A percentile compares a stretch with the other conserved stretches of the same genome.
Evolutionary conservation across 2,797 vertebrate species (phyloP).

Genomic region (Spea hammondii): DNA sequence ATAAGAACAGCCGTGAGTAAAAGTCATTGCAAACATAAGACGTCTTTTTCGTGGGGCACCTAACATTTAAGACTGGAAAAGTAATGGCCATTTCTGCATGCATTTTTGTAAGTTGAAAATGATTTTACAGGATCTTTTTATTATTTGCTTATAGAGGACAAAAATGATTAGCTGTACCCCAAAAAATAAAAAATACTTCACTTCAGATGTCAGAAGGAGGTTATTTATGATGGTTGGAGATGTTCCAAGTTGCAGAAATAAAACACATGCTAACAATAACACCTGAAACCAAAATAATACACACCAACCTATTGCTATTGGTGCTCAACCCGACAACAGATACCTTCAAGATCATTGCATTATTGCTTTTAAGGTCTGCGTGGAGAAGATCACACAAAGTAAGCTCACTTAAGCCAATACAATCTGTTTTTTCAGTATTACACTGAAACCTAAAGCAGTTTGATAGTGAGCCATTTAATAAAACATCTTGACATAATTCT

Average conservation of each 20-base stretch:
- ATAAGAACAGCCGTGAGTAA: too few species aligned
- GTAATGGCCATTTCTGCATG: too few species aligned
- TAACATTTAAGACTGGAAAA: too few species aligned
- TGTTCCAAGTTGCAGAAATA: neutral
- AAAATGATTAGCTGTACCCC: too few species aligned
- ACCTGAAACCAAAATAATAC: neutral
- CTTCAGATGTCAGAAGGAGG: too few species aligned
- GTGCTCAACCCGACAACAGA: neutral
- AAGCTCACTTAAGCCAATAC: neutral
- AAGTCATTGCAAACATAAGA: too few species aligned
- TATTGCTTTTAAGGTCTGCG: neutral
- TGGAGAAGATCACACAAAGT: neutral
- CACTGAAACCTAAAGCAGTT: neutral
- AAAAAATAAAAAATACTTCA: too few species aligned
- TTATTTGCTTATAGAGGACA: too few species aligned
- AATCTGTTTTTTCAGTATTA: neutral
- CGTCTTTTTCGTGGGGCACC: too few species aligned
- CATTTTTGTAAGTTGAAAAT: too few species aligned
- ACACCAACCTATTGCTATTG: neutral
- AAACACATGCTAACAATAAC: neutral
- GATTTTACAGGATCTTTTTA: too few species aligned
- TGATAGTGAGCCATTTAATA: neutral
- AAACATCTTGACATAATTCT: neutral
- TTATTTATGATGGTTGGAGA: neutral
- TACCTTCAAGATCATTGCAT: neutral